These are phyloP conservation scores for Microchrysa polita DNA, from an alignment of 2,888 invertebrate genomes.

Conservation along the genomic window DNA sequence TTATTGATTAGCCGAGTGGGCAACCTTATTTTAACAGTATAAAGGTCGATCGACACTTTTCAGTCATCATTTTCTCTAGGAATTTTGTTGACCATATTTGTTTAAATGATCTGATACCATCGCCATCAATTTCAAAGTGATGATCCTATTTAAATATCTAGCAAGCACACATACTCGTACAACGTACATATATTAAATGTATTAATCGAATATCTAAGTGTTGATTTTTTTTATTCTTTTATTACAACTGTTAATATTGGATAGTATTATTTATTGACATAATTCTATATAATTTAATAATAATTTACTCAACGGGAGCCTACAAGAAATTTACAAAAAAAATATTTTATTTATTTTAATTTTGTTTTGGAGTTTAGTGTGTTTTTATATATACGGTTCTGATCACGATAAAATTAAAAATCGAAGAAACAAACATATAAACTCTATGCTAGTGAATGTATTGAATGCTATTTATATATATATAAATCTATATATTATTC, in stretches of 20 bases:
- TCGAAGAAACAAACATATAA: constrained; percentile 47
- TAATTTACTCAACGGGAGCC: too few species aligned
- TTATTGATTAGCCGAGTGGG: too few species aligned
- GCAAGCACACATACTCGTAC: constrained; percentile 39
- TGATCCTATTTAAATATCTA: constrained; percentile 48
- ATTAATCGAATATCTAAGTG: constrained; percentile 20
- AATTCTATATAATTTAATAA: constrained; percentile 10
- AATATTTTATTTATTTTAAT: constrained; percentile 6
- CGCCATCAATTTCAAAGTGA: neutral
- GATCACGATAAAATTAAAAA: constrained; percentile 17
- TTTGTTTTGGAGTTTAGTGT: neutral
- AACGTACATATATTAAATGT: too few species aligned
- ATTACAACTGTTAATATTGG: constrained; percentile 23
- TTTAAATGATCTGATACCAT: neutral
- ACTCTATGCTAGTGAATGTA: constrained; percentile 65
- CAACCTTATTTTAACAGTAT: too few species aligned
- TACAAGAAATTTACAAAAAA: constrained; percentile 8
- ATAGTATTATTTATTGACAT: constrained; percentile 35
- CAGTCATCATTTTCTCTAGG: neutral
- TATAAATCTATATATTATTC: constrained; percentile 39
- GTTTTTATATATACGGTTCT: constrained; percentile 12
- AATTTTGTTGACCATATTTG: too few species aligned
- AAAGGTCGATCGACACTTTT: neutral
- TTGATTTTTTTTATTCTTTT: constrained; percentile 25
- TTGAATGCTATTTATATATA: constrained; percentile 64